Base-by-base conservation (phyloP, 2,888 invertebrate genomes). In the Thalpophila matura region DNA sequence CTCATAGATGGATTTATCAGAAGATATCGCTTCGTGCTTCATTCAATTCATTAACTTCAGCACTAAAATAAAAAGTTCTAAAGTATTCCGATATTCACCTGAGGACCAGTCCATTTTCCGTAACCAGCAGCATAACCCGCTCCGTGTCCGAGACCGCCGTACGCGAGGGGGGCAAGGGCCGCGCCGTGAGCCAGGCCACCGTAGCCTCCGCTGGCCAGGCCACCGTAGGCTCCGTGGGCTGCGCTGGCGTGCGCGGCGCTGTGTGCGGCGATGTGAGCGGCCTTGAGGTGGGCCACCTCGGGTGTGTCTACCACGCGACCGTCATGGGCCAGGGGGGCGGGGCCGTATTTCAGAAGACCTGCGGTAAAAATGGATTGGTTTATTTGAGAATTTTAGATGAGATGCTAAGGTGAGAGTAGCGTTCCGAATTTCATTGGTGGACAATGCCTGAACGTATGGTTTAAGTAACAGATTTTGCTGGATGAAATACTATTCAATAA, bases 211-310 rank as follows among this genome's bases (percentile, higher is more conserved):
- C 82, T 82, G 38, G 71, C 81, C n/a, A 73, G 78, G 1, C 81
- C 85, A 58, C 81, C 85, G 79, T 74, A 82, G 35, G 76, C 80
- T 50, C 79, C 84, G 67, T 88, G 87, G 14, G 85, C 83, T 10
- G 89, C 91, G 59, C 66, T 83, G 26, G 85, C 89, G 83, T 91
- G 88, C 1, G 92, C 94, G 37, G 88, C 89, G 37, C 90, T 88
- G 87, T 93, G 95, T 27, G 95, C 95, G 54, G 94, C 91, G 77
- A 93, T 85, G 86, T 95, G 96, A 35, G 95, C 95, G 29, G 95
- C 93, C 87, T 95, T 96, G 63, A 96, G 95, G 80, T 95, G 95
- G 18, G 96, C 95, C 0, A 95, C 95, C 89, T 95, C 95, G 66
- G 95, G 94, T 24, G 95, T 95, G 89, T 95, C 95, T 2, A 95